phyloP scores from a whole-genome alignment of 2,888 invertebrate species.

The Dolomedes plantarius region DNA sequence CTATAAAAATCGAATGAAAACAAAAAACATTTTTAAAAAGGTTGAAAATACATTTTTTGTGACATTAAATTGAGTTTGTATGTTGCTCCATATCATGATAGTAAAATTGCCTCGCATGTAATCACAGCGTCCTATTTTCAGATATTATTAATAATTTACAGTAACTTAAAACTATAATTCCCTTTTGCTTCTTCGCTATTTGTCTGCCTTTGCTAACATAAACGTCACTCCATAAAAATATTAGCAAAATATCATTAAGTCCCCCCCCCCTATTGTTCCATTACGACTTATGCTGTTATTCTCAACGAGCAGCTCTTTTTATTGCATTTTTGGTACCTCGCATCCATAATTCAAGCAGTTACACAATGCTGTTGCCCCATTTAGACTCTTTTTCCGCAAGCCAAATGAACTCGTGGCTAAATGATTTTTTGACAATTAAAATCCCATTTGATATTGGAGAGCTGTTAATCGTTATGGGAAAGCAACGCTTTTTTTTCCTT shows the following conservation, averaged over 20 bases:
- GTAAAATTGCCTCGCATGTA: too few relatives aligned
- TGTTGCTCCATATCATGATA: too few relatives aligned
- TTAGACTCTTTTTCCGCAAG: slow-evolving; percentile 26
- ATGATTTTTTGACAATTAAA: slow-evolving; percentile 66
- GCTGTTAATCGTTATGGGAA: slow-evolving; percentile 29
- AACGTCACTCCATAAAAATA: background rate
- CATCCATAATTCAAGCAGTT: background rate
- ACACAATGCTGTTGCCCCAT: background rate
- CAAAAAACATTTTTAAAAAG: too few relatives aligned
- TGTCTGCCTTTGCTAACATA: too few relatives aligned
- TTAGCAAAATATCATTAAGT: background rate
- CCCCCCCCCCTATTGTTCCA: background rate
- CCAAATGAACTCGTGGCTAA: slow-evolving; percentile 40
- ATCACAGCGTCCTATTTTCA: too few relatives aligned
- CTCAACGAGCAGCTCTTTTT: background rate
- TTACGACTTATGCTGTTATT: background rate
- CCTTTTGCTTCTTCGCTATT: too few relatives aligned
- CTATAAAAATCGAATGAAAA: too few relatives aligned
- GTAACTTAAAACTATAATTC: too few relatives aligned
- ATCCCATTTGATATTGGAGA: slow-evolving; percentile 57
- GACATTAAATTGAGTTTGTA: too few relatives aligned
- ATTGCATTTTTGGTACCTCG: background rate
- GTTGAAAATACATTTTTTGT: too few relatives aligned
- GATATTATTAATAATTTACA: too few relatives aligned
- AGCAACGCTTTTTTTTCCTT: background rate